Conservation (phyloP, 2,113 vertebrate species). For the Rana temporaria region DNA sequence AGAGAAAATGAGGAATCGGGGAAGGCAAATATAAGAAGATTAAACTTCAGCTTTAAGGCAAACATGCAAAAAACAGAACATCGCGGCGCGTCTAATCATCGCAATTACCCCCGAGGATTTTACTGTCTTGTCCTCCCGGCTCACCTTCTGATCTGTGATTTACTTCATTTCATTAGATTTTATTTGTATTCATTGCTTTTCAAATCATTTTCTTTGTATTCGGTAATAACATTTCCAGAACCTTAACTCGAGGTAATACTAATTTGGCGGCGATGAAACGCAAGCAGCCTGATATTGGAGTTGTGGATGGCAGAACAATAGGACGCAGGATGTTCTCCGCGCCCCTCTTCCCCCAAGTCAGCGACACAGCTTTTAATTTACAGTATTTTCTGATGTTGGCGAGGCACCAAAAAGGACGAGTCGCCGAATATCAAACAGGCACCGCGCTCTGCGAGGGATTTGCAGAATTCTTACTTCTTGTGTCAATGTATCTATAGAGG, state of each 20-base stretch:
- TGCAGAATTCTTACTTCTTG: too few relatives aligned
- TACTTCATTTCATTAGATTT: too few relatives aligned
- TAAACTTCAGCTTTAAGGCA: too few relatives aligned
- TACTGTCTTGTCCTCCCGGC: too few relatives aligned
- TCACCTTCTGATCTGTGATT: too few relatives aligned
- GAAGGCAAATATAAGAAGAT: too few relatives aligned
- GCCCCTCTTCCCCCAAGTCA: neutral
- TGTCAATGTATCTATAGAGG: neutral
- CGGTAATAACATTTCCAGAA: neutral
- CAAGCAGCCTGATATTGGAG: neutral
- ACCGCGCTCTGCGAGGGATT: neutral
- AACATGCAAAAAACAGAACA: too few relatives aligned
- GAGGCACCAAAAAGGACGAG: neutral
- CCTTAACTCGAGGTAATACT: slow-evolving; percentile 13
- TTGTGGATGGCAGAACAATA: neutral
- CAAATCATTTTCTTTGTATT: neutral
- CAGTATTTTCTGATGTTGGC: slow-evolving; percentile 2
- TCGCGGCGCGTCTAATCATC: too few relatives aligned
- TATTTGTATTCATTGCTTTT: slow-evolving; percentile 21
- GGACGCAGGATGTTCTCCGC: neutral
- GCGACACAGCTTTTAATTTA: neutral
- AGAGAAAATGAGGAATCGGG: too few relatives aligned
- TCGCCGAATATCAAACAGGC: neutral
- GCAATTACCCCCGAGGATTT: too few relatives aligned
- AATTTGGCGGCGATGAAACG: neutral